Evolutionary conservation across 1,140 invertebrate species (phyloP), one percentile per base, ranked within the genome.

Genomic region (Danaus melanippus): DNA sequence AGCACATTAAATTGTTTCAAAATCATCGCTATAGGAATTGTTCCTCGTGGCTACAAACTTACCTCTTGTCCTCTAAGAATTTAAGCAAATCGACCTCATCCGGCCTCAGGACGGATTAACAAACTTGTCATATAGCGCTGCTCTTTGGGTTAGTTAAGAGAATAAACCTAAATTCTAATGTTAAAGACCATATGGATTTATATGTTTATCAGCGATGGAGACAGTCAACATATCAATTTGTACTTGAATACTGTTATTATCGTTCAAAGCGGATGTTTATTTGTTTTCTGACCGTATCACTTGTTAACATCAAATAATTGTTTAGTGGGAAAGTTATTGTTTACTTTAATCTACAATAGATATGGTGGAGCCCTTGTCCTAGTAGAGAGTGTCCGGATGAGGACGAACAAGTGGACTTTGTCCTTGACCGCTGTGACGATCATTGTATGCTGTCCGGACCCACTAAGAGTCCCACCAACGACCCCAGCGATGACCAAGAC

Each of bases 351-450:
- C 21, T 32, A 32, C 21, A 32, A 47, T 65, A 92, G 90, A 90
- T 93, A 21, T 93, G 92, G 92, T 93, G 92, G 92, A 93, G 92
- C 71, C 92, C 92, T 0, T 93, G 92, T 66, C 91, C 92, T 0
- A 93, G 91, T 64, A 84, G 92, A 49, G 92, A 93, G 79, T 93
- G 92, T 77, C 92, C 92, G 3, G 91, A 92, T 66, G 90, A 92
- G 56, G 91, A 92, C 62, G 90, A 92, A 42, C 77, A 77, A 69
- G 78, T 93, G n/a, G 90, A 92, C 68, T 88, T 93, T 60, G 89
- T 92, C 7, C 81, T 93, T 40, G 90, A 92, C 62, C 88, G 90
- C 60, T 93, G 92, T 71, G 85, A 90, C 1, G 91, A 93, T 76
- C 90, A 93, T 78, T 93, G 92, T 70, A 70, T 90, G 50, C 70